Evolutionary conservation across 1,140 invertebrate species (phyloP).

Genomic region (Formica exsecta): DNA sequence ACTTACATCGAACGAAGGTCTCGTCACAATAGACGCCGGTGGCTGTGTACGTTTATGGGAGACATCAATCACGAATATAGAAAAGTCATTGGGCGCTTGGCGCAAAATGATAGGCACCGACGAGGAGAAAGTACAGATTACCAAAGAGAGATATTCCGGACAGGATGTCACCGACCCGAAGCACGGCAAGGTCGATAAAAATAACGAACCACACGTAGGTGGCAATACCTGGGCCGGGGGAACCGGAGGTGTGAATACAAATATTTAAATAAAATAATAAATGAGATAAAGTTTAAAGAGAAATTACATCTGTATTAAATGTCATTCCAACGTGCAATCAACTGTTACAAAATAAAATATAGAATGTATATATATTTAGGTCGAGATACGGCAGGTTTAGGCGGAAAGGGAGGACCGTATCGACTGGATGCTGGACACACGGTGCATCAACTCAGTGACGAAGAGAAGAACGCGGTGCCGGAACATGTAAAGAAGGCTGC

Average conservation of each 20-base stretch:
- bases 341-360: not conserved
- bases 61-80: constrained; percentile 85
- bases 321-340: not conserved
- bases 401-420: constrained; percentile 97
- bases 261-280: not conserved
- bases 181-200: constrained; percentile 96
- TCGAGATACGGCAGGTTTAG: constrained; percentile 96
- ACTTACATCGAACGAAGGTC: constrained; percentile 77
- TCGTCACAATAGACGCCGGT: constrained; percentile 88
- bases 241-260: constrained; percentile 90
- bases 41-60: constrained; percentile 89
- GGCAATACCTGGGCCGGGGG: constrained; percentile 99
- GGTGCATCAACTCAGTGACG: constrained; percentile 95
- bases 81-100: constrained; percentile 84
- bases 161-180: constrained; percentile 93
- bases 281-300: not conserved
- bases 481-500: constrained; percentile 96
- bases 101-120: constrained; percentile 82
- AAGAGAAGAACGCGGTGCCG: constrained; percentile 96
- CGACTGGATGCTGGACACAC: constrained; percentile 96
- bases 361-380: constrained; percentile 69
- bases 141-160: constrained; percentile 91
- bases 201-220: constrained; percentile 96
- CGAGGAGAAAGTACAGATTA: constrained; percentile 90
- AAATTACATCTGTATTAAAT: constrained; percentile 15